A percentile compares a stretch with the other conserved stretches of the same genome.
These are phyloP conservation scores for Myotis daubentonii DNA, from an alignment of 2,797 vertebrate species.

Conservation along the genomic window DNA sequence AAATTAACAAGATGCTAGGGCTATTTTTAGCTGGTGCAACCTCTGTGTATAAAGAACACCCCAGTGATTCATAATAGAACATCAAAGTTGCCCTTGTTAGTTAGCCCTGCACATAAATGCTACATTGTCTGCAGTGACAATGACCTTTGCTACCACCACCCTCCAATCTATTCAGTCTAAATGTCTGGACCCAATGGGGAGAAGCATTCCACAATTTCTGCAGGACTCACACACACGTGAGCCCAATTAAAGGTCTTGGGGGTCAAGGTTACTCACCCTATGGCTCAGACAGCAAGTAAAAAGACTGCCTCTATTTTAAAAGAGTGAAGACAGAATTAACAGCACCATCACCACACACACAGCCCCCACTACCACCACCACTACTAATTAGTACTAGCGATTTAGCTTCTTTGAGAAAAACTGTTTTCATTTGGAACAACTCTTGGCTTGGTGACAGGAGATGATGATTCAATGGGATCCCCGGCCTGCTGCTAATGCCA, in stretches of 20 bases:
- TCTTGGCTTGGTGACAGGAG: constrained; percentile 77
- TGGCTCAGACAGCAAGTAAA: constrained; percentile 45
- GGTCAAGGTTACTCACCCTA: constrained; percentile 63
- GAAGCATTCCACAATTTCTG: not conserved
- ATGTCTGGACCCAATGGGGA: constrained; percentile 42
- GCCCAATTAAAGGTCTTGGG: not conserved
- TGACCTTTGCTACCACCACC: not conserved
- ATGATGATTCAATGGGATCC: constrained; percentile 78
- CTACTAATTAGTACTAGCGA: constrained; percentile 65
- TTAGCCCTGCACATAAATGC: constrained; percentile 33
- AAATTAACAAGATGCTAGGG: constrained; percentile 60
- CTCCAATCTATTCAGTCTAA: constrained; percentile 61
- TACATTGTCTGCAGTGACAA: constrained; percentile 60
- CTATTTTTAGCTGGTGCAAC: constrained; percentile 59
- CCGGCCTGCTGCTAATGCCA: constrained; percentile 74
- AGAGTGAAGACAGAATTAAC: not conserved
- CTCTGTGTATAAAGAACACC: constrained; percentile 20
- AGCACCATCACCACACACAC: not conserved
- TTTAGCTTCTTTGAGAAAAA: constrained; percentile 74
- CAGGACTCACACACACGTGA: constrained; percentile 53
- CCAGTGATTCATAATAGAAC: constrained; percentile 29
- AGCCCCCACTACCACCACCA: not conserved
- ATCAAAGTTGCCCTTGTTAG: constrained; percentile 22
- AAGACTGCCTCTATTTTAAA: constrained; percentile 53
- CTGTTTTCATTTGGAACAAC: constrained; percentile 74